Evolutionary conservation across 2,888 invertebrate genomes (phyloP).

Genomic region (Leucophenga montana): DNA sequence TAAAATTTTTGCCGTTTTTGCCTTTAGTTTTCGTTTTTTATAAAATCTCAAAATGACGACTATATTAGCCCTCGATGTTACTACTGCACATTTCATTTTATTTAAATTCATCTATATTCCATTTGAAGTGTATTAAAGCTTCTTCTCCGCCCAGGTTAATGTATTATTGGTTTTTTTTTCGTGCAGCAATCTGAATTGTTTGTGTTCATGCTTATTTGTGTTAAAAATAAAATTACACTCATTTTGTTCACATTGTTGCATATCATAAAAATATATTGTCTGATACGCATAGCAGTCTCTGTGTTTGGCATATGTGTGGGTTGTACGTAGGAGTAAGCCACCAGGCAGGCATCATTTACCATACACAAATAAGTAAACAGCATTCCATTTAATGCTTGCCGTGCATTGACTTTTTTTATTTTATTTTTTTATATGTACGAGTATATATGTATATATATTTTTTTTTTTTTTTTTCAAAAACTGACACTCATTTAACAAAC

Average conservation of each 20-base stretch:
- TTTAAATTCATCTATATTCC: too few relatives aligned
- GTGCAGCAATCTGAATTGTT: background rate
- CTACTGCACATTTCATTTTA: too few relatives aligned
- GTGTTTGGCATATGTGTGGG: background rate
- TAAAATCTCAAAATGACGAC: too few relatives aligned
- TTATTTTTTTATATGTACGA: too few relatives aligned
- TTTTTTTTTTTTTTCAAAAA: conserved; percentile 15
- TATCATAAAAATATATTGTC: background rate
- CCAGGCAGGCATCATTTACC: background rate
- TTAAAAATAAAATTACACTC: conserved; percentile 6
- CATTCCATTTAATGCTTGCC: background rate
- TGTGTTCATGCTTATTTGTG: background rate
- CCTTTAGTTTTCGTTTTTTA: too few relatives aligned
- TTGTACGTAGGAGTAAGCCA: conserved; percentile 10
- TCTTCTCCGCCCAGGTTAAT: background rate
- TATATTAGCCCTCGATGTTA: too few relatives aligned
- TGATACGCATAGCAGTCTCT: background rate
- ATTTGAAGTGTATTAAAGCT: background rate
- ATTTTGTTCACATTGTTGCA: background rate
- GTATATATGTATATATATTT: too few relatives aligned
- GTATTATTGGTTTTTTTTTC: background rate
- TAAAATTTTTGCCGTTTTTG: too few relatives aligned
- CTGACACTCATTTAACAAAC: background rate
- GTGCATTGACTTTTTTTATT: conserved; percentile 12
- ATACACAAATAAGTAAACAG: background rate